Evolutionary conservation across 2,797 vertebrate genomes (phyloP).

Genomic region (Telmatherina bonti): DNA sequence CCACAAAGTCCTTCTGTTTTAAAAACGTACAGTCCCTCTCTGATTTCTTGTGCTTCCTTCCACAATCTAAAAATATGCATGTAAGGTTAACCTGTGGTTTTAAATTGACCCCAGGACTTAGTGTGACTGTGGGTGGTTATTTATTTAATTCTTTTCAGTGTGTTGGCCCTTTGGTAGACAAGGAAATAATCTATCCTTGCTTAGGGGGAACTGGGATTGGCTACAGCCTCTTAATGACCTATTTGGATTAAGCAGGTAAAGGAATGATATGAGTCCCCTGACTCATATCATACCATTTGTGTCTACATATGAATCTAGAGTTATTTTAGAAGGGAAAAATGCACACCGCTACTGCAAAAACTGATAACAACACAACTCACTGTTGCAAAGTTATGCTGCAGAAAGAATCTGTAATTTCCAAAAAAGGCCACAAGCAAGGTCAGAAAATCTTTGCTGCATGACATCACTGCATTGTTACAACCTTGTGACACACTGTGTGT

Average conservation of each 20-base stretch:
- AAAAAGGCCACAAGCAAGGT: constrained; percentile 27
- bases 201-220: no score
- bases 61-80: not conserved
- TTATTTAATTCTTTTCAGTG: no score
- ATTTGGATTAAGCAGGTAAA: no score
- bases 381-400: not conserved
- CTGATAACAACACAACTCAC: not conserved
- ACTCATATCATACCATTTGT: not conserved
- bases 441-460: constrained; percentile 46
- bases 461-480: constrained; percentile 58
- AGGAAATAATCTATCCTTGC: no score
- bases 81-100: not conserved
- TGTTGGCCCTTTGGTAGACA: no score
- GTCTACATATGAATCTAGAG: not conserved
- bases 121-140: not conserved
- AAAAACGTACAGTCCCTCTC: not conserved
- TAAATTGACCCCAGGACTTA: not conserved
- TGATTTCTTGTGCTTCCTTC: no score
- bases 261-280: no score
- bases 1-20: not conserved
- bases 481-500: constrained; percentile 37
- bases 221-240: no score
- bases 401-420: constrained; percentile 6
- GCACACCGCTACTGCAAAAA: not conserved
- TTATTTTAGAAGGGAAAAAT: not conserved